Conservation (phyloP, 1,140 invertebrate species). For the Drosophila rufa region DNA sequence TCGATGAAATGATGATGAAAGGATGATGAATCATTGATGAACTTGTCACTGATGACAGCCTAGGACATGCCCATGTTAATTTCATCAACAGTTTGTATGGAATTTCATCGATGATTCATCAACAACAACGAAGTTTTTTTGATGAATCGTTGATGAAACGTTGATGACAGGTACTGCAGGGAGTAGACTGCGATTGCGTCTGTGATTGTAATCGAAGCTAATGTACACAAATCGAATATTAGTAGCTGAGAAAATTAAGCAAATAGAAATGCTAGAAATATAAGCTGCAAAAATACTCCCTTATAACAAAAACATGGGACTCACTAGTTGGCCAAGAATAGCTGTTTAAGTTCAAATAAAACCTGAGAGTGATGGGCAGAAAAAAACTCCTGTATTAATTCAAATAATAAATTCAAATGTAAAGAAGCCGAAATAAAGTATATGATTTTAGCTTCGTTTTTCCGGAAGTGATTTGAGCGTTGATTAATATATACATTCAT, state of each 20-base stretch:
- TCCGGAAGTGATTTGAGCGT: not conserved
- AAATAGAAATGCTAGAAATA: constrained; percentile 5
- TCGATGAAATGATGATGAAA: too few relatives aligned
- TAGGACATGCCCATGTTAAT: too few relatives aligned
- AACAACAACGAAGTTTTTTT: too few relatives aligned
- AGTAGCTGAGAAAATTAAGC: not conserved
- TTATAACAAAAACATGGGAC: not conserved
- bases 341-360: not conserved
- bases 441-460: not conserved
- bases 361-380: not conserved
- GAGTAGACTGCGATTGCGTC: constrained; percentile 14
- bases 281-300: not conserved
- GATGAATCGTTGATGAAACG: too few relatives aligned
- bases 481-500: constrained; percentile 8
- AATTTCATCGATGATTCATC: too few relatives aligned
- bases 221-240: constrained; percentile 50
- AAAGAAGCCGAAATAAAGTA: constrained; percentile 1
- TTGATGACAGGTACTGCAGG: too few relatives aligned
- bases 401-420: not conserved
- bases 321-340: too few relatives aligned
- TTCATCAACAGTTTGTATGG: too few relatives aligned
- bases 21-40: too few relatives aligned
- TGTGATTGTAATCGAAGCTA: constrained; percentile 38
- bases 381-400: not conserved
- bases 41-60: too few relatives aligned